Evolutionary conservation across 2,888 invertebrate species (phyloP).

Genomic region (Synanthedon myopaeformis): DNA sequence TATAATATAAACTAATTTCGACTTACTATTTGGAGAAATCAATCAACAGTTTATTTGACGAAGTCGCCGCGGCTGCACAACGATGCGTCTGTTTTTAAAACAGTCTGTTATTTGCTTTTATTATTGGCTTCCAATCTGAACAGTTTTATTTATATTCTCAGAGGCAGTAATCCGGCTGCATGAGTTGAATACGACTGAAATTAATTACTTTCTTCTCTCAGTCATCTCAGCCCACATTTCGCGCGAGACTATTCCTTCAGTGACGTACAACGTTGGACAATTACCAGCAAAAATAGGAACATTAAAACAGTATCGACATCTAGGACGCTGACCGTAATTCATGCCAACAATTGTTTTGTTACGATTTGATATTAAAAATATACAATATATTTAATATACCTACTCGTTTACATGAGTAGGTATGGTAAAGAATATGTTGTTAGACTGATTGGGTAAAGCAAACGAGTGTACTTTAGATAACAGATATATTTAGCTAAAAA

Average conservation of each 20-base stretch:
- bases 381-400: too few relatives aligned
- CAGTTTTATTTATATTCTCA: slow-evolving; percentile 47
- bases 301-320: slow-evolving; percentile 53
- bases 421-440: slow-evolving; percentile 3
- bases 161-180: slow-evolving; percentile 39
- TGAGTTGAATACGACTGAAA: slow-evolving; percentile 48
- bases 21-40: too few relatives aligned
- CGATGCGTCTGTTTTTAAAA: neutral
- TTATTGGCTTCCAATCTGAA: slow-evolving; percentile 19
- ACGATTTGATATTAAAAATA: too few relatives aligned
- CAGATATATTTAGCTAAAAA: too few relatives aligned
- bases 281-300: slow-evolving; percentile 62
- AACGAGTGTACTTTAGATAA: too few relatives aligned
- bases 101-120: slow-evolving; percentile 7
- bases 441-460: too few relatives aligned
- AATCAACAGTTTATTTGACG: too few relatives aligned
- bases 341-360: slow-evolving; percentile 37
- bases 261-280: slow-evolving; percentile 57
- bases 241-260: slow-evolving; percentile 26
- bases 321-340: slow-evolving; percentile 56
- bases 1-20: too few relatives aligned
- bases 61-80: too few relatives aligned
- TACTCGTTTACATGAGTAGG: too few relatives aligned
- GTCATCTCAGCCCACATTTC: slow-evolving; percentile 30
- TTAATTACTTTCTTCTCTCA: slow-evolving; percentile 51